Percentiles rank a stretch among this genome's conserved stretches.
Evolutionary conservation across 2,797 vertebrate species (phyloP).

Genomic region (Coregonus sp.): DNA sequence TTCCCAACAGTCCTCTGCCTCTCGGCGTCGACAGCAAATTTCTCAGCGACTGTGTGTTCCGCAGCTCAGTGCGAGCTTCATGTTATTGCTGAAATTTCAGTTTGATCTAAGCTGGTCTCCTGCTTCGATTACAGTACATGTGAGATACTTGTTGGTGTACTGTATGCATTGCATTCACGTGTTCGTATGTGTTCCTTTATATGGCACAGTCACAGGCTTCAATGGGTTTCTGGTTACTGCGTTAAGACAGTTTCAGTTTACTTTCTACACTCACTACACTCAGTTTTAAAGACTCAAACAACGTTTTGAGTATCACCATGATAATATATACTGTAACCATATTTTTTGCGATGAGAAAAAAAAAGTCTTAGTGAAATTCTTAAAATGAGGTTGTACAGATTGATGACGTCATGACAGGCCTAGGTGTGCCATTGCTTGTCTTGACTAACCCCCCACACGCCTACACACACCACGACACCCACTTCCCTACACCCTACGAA

Average conservation of each 20-base stretch:
- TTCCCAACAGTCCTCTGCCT: constrained; percentile 8
- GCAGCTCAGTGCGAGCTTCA: constrained; percentile 3
- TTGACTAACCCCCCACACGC: no score
- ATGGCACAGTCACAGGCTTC: constrained; percentile 12
- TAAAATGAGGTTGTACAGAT: neutral
- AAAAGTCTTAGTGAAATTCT: neutral
- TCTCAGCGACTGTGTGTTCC: constrained; percentile 2
- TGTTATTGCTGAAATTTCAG: constrained; percentile 35
- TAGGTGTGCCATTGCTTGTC: no score
- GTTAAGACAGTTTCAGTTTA: neutral
- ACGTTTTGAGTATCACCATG: neutral
- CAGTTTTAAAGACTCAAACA: neutral
- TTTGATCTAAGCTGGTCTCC: constrained; percentile 33
- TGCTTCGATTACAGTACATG: constrained; percentile 35
- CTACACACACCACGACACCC: no score
- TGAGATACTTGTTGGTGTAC: no score
- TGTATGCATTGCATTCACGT: constrained; percentile 27
- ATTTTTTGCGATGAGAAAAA: no score
- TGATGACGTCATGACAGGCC: neutral
- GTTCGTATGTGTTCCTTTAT: constrained; percentile 9
- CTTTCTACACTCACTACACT: neutral
- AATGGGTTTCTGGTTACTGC: constrained; percentile 1
- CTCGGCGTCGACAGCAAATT: constrained; percentile 23
- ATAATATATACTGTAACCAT: neutral
- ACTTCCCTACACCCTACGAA: no score